Evolutionary conservation across 2,797 vertebrate genomes (phyloP).

Genomic region (Alfaro cultratus): DNA sequence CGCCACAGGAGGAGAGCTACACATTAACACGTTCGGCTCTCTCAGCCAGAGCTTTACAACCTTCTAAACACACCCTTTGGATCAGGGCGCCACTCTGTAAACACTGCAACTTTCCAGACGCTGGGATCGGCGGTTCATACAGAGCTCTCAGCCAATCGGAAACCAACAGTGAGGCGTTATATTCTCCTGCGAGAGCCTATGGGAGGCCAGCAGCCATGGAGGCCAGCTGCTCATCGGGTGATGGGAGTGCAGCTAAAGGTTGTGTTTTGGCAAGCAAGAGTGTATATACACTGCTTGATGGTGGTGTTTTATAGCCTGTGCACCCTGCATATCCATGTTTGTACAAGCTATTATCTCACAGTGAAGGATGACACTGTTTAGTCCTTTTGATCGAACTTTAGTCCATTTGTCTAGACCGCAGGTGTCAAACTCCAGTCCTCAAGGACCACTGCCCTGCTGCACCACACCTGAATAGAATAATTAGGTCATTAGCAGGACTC

Average conservation of each 20-base stretch:
- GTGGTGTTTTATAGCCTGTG: constrained; percentile 37
- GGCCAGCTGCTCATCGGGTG: constrained; percentile 60
- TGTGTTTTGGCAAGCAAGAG: constrained; percentile 25
- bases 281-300: constrained; percentile 19
- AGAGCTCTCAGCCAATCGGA: constrained; percentile 52
- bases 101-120: constrained; percentile 65
- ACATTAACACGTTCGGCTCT: constrained; percentile 67
- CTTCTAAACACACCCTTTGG: constrained; percentile 73
- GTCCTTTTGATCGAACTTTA: no score
- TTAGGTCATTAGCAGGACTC: no score
- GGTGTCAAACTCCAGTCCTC: no score
- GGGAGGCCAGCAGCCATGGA: constrained; percentile 59
- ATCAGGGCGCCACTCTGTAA: constrained; percentile 73
- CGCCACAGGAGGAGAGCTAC: constrained; percentile 56
- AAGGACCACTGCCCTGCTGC: no score
- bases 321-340: constrained; percentile 26
- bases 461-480: no score
- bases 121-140: constrained; percentile 35
- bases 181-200: constrained; percentile 41
- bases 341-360: constrained; percentile 28
- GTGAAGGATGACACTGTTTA: constrained; percentile 39
- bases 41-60: constrained; percentile 73
- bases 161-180: constrained; percentile 18
- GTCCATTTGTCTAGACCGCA: no score
- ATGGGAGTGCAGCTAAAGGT: constrained; percentile 42